Evolutionary conservation across 1,140 invertebrate genomes (phyloP).

Genomic region (Drepana arcuata): DNA sequence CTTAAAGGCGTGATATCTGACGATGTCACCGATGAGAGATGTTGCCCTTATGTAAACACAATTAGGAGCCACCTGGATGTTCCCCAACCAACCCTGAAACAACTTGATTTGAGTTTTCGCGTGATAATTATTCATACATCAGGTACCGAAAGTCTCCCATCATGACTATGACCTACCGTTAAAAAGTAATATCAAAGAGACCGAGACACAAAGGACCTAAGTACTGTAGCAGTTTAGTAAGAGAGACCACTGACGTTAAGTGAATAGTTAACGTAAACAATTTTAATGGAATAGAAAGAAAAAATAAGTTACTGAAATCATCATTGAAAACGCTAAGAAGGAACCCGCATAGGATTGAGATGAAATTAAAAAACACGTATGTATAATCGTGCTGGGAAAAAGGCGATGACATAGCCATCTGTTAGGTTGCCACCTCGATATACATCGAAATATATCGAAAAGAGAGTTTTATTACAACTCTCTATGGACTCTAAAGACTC

Average conservation of each 20-base stretch:
- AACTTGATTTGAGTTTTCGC: neutral
- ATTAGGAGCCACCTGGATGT: neutral
- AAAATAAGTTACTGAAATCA: conserved; percentile 3
- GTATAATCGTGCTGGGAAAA: too few relatives aligned
- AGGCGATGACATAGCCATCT: too few relatives aligned
- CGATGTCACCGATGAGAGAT: conserved; percentile 1
- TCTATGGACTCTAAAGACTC: neutral
- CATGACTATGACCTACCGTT: too few relatives aligned
- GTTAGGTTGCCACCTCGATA: too few relatives aligned
- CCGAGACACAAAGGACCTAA: neutral
- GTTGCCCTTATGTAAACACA: conserved; percentile 6
- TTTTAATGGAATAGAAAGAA: too few relatives aligned
- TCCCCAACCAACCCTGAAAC: neutral
- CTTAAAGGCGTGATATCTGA: conserved; percentile 4
- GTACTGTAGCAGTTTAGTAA: neutral
- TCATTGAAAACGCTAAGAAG: neutral
- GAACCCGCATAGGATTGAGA: too few relatives aligned
- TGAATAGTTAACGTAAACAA: too few relatives aligned
- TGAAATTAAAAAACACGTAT: too few relatives aligned
- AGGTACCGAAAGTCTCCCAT: too few relatives aligned
- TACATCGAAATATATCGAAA: neutral
- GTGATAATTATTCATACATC: neutral
- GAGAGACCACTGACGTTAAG: neutral
- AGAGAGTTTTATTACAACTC: neutral
- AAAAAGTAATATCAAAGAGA: too few relatives aligned